Percentiles rank a stretch among this genome's conserved stretches.
Evolutionary conservation across 64 coral and sea anemone genomes (phyloP).

Genomic region (Dendronephthya gigantea): DNA sequence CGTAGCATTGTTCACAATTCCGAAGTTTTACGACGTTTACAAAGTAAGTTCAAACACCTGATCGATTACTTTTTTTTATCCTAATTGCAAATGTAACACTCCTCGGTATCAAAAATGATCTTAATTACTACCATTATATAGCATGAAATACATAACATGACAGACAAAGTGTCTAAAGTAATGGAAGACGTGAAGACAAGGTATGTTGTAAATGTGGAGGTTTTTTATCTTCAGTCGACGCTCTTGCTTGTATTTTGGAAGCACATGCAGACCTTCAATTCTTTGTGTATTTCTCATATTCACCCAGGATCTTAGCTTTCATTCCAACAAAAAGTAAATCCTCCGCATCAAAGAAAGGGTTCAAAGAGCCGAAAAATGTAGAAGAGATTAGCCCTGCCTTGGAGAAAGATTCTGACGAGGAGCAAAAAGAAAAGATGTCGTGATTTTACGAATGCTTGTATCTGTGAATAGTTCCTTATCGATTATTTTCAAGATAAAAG

Average conservation of each 20-base stretch:
- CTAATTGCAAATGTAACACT: too few species aligned
- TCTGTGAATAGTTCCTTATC: too few species aligned
- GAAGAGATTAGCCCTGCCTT: not conserved
- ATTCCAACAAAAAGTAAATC: not conserved
- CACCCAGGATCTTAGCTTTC: not conserved
- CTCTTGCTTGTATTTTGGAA: too few species aligned
- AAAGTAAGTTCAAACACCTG: not conserved
- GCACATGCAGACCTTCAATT: too few species aligned
- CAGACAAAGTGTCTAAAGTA: not conserved
- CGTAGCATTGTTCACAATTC: not conserved
- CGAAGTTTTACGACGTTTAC: slow-evolving; percentile 7
- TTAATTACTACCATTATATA: not conserved
- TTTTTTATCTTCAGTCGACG: too few species aligned
- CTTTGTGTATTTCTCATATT: too few species aligned
- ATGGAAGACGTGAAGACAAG: slow-evolving; percentile 2
- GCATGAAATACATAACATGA: not conserved
- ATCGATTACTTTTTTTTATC: not conserved
- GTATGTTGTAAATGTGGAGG: too few species aligned
- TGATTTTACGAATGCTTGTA: not conserved
- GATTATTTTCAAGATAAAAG: too few species aligned
- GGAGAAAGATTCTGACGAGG: not conserved
- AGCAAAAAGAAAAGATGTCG: not conserved
- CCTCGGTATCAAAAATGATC: too few species aligned
- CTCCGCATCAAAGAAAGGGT: not conserved
- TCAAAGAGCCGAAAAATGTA: not conserved